These are phyloP conservation scores for Phymanthus crucifer DNA, from an alignment of 92 coral and sea anemone species.

Conservation along the genomic window DNA sequence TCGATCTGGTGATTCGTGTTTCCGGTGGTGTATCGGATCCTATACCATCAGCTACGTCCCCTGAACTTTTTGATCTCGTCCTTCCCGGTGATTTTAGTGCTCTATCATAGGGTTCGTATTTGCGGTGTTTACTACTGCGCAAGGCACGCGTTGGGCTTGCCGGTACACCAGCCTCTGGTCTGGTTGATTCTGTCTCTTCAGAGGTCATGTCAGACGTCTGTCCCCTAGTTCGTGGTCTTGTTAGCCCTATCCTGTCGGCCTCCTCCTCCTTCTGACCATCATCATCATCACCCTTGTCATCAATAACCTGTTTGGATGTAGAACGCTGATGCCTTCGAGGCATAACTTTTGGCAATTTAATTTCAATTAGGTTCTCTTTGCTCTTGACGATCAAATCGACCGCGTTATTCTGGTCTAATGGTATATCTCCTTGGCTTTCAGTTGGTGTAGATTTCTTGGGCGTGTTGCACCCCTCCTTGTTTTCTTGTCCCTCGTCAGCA, in stretches of 20 bases:
- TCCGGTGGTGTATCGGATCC: background rate
- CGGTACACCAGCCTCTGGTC: background rate
- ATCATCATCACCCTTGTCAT: background rate
- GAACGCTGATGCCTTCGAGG: background rate
- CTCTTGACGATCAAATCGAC: background rate
- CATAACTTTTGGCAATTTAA: background rate
- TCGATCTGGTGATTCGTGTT: constrained; percentile 23
- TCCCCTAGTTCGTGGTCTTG: constrained; percentile 33
- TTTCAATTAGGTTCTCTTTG: background rate
- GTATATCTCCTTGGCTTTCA: background rate
- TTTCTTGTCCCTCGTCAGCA: background rate
- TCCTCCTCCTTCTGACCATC: background rate
- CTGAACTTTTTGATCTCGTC: constrained; percentile 15
- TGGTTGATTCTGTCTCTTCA: constrained; percentile 17
- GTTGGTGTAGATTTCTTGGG: constrained; percentile 21
- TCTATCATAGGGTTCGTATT: background rate
- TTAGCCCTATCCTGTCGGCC: constrained; percentile 11
- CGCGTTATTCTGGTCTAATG: background rate
- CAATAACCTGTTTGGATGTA: background rate
- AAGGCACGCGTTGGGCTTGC: constrained; percentile 29
- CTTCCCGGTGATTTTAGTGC: background rate
- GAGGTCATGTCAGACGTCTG: constrained; percentile 35
- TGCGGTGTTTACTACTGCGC: constrained; percentile 21
- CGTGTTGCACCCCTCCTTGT: constrained; percentile 3
- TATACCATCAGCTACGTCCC: constrained; percentile 2